Conservation (phyloP, 2,888 invertebrate species). For the Apodemia hepburni region DNA sequence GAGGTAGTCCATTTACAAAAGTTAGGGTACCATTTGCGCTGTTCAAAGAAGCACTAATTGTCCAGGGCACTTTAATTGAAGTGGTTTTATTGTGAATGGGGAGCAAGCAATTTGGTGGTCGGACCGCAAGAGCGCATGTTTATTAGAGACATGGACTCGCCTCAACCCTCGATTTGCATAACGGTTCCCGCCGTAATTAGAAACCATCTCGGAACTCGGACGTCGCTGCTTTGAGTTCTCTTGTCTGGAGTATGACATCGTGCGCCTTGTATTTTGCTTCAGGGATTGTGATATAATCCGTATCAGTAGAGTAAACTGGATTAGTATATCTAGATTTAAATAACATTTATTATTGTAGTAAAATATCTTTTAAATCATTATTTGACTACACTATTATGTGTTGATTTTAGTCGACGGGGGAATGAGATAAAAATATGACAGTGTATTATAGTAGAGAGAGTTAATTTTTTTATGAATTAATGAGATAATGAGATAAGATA, state of each 20-base stretch:
- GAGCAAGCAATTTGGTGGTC: constrained; percentile 68
- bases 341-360: not conserved
- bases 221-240: constrained; percentile 71
- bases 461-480: no score
- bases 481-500: no score
- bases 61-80: constrained; percentile 52
- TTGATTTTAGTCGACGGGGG: no score
- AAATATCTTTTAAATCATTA: no score
- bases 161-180: constrained; percentile 73
- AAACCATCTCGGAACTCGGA: constrained; percentile 65
- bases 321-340: not conserved
- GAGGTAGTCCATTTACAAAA: constrained; percentile 8
- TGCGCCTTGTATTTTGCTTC: constrained; percentile 56
- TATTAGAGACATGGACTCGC: constrained; percentile 73
- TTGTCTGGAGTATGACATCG: constrained; percentile 52
- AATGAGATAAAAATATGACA: no score
- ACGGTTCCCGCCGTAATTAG: constrained; percentile 76
- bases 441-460: no score
- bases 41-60: constrained; percentile 61
- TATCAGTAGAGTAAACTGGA: constrained; percentile 36
- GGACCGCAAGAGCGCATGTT: constrained; percentile 75
- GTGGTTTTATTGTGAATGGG: constrained; percentile 62
- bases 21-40: constrained; percentile 35
- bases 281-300: constrained; percentile 54
- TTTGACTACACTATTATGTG: no score